Percentiles rank a stretch among this genome's conserved stretches.
Conservation (phyloP, 2,113 vertebrate species). For the Pelecanoides urinatrix region DNA sequence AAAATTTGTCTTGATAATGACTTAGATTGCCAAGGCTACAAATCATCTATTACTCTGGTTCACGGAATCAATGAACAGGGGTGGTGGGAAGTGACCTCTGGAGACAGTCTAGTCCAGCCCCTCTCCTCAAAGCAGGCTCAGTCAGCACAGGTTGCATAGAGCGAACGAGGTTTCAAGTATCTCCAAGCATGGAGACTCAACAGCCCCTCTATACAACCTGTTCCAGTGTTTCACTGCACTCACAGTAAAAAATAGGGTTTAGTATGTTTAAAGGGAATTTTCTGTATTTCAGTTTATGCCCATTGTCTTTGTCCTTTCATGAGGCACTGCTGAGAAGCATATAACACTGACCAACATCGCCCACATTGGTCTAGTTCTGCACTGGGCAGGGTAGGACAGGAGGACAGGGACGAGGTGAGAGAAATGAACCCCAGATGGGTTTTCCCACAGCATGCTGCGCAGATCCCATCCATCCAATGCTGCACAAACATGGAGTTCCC, state of each 20-base stretch:
- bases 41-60: neutral
- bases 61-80: neutral
- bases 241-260: neutral
- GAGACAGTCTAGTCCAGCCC: neutral
- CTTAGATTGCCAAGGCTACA: neutral
- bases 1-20: neutral
- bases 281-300: neutral
- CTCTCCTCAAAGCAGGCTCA: neutral
- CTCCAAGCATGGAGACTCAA: neutral
- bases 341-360: fast-evolving
- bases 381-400: neutral
- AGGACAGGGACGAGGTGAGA: fast-evolving
- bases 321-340: neutral
- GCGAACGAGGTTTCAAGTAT: neutral
- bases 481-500: neutral
- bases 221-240: neutral
- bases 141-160: neutral
- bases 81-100: neutral
- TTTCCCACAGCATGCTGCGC: neutral
- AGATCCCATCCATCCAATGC: neutral
- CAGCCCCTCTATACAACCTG: fast-evolving
- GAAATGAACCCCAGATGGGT: neutral
- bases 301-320: neutral
- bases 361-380: neutral
- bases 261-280: neutral